A percentile compares a stretch with the other conserved stretches of the same genome.
These are phyloP conservation scores for Columbina picui DNA, from an alignment of 2,113 vertebrate species.

Conservation along the genomic window DNA sequence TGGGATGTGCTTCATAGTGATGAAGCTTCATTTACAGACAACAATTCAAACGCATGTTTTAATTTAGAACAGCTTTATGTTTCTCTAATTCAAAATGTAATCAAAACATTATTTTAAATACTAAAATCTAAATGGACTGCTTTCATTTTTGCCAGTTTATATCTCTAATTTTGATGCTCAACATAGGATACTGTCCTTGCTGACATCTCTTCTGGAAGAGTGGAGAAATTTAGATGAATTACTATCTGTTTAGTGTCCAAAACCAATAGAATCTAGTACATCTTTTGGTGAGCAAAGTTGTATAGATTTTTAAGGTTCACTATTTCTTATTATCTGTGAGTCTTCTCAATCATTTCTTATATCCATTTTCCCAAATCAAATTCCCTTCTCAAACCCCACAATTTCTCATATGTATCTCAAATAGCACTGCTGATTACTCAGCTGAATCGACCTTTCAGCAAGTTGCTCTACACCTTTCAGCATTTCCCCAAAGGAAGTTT, in stretches of 20 bases:
- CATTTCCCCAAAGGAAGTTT: neutral
- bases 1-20: too few species aligned
- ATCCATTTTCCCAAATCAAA: neutral
- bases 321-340: neutral
- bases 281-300: neutral
- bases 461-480: neutral
- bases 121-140: neutral
- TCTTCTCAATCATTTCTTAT: neutral
- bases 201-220: neutral
- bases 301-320: neutral
- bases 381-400: neutral
- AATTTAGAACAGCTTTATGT: neutral
- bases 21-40: neutral
- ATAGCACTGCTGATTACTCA: neutral
- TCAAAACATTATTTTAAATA: neutral
- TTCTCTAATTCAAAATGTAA: neutral
- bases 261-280: neutral
- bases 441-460: neutral
- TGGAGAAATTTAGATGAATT: neutral
- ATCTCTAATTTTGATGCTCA: neutral
- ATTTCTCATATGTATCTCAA: neutral
- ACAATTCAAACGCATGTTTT: neutral
- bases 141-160: neutral
- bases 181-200: neutral
- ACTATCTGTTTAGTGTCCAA: neutral